These are phyloP conservation scores for Yponomeuta cagnagella DNA, from an alignment of 2,888 invertebrate species.

Conservation along the genomic window DNA sequence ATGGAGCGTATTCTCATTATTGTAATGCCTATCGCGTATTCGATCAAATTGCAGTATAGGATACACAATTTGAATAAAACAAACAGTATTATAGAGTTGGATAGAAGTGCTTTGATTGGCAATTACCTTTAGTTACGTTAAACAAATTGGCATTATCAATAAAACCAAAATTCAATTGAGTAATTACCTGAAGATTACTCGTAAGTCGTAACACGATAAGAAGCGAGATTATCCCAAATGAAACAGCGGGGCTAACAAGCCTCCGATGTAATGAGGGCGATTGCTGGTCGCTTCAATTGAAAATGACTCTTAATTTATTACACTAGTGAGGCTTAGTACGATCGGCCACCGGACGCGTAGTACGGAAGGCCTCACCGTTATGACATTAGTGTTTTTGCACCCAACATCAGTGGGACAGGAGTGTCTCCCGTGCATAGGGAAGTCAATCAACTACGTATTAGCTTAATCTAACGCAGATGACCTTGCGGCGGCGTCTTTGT, in stretches of 20 bases:
- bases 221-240: not conserved
- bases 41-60: not conserved
- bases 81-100: not conserved
- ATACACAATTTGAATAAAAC: not conserved
- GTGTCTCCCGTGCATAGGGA: constrained; percentile 53
- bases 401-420: constrained; percentile 64
- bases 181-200: not conserved
- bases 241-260: constrained; percentile 1
- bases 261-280: constrained; percentile 31
- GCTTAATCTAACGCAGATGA: constrained; percentile 67
- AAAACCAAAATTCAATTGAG: not conserved
- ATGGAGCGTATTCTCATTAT: constrained; percentile 10
- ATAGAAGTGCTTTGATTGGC: not conserved
- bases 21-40: constrained; percentile 10
- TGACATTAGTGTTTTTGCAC: constrained; percentile 69
- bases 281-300: constrained; percentile 31
- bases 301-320: constrained; percentile 43
- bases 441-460: constrained; percentile 73
- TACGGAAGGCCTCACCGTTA: constrained; percentile 56
- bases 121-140: not conserved
- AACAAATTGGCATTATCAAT: not conserved
- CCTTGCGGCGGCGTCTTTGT: constrained; percentile 43
- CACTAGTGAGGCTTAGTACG: constrained; percentile 34
- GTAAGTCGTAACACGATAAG: not conserved
- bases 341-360: constrained; percentile 30